phyloP scores from a whole-genome alignment of 2,888 invertebrate genomes.

The Exephanes ischioxanthus region DNA sequence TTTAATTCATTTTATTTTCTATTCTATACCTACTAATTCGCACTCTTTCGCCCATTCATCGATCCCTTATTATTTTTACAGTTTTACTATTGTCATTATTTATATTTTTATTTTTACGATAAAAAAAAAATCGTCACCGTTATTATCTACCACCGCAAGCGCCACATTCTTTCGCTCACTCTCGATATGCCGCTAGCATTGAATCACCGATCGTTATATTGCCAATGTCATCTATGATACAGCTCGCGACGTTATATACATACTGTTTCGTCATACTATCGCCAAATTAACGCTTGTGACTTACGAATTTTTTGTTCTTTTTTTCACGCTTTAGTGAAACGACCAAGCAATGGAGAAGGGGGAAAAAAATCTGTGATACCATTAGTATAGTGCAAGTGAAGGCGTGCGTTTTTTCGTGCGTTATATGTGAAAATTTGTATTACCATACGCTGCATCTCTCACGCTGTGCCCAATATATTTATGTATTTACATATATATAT shows the following conservation, averaged over 20 bases:
- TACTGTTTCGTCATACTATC: conserved; percentile 40
- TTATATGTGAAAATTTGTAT: conserved; percentile 49
- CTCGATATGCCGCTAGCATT: conserved; percentile 51
- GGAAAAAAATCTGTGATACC: conserved; percentile 40
- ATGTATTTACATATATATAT: conserved; percentile 27
- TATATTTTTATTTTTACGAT: conserved; percentile 24
- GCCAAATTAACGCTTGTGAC: conserved; percentile 51
- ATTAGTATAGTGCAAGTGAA: conserved; percentile 56
- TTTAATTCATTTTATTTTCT: conserved; percentile 34
- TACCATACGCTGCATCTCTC: conserved; percentile 42
- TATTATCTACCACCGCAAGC: conserved; percentile 47
- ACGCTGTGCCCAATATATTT: conserved; percentile 46
- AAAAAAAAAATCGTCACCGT: conserved; percentile 12
- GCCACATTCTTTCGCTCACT: conserved; percentile 62
- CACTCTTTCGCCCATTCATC: conserved; percentile 36
- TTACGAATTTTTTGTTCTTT: conserved; percentile 32
- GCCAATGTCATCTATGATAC: conserved; percentile 10
- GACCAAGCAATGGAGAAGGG: conserved; percentile 44
- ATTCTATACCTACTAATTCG: conserved; percentile 30
- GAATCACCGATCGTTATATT: conserved; percentile 40
- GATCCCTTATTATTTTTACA: conserved; percentile 30
- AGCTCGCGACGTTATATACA: conserved; percentile 41
- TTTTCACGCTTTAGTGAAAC: conserved; percentile 44
- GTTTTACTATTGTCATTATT: conserved; percentile 10
- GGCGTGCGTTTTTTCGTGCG: conserved; percentile 56